Evolutionary conservation across 2,797 vertebrate species (phyloP).

Genomic region (Phyllotis vaccarum): DNA sequence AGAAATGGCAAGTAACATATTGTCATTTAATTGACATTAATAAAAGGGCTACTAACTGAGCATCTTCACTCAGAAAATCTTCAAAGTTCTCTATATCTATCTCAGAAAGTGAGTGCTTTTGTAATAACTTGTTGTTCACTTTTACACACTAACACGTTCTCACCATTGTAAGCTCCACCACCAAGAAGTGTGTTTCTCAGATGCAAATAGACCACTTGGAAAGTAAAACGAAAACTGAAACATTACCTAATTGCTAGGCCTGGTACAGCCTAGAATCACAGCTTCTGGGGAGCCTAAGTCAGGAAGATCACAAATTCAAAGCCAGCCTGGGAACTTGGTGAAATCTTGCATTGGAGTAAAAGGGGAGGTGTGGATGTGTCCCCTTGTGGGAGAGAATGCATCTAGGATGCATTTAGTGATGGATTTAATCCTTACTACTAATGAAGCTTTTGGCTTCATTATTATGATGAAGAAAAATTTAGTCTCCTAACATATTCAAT

Average conservation of each 20-base stretch:
- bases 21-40: not conserved
- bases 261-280: not conserved
- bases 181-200: not conserved
- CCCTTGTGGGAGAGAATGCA: not conserved
- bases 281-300: not conserved
- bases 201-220: not conserved
- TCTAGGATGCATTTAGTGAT: not conserved
- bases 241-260: not conserved
- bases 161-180: not conserved
- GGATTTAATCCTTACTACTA: not conserved
- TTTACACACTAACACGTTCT: not conserved
- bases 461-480: not conserved
- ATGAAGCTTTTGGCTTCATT: not conserved
- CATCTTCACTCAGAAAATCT: conserved; percentile 20
- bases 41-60: not conserved
- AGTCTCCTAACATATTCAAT: not conserved
- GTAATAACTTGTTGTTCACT: not conserved
- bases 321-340: not conserved
- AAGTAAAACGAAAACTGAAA: not conserved
- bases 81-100: not conserved
- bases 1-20: not conserved
- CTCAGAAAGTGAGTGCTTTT: not conserved
- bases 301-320: not conserved
- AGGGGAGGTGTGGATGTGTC: not conserved
- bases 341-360: not conserved